phyloP scores from a whole-genome alignment of 35 echinoderm and acorn worm genomes.

The Hemicentrotus pulcherrimus region DNA sequence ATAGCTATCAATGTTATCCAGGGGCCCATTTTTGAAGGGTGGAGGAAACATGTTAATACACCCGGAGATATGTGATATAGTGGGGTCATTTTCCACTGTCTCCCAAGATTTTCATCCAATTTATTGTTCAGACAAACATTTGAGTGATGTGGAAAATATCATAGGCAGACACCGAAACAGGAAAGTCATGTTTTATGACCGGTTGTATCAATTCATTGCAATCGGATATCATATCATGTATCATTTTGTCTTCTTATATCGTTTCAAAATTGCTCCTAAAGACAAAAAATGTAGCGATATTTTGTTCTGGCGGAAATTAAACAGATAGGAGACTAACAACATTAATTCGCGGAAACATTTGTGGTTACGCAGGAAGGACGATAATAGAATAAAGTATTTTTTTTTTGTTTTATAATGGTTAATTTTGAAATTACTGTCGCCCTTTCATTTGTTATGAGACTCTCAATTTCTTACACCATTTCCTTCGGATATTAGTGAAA shows the following conservation, averaged over 20 bases:
- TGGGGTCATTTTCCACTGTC: neutral
- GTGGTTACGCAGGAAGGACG: too few relatives aligned
- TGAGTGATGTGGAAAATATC: neutral
- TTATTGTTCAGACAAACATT: neutral
- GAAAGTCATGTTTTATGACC: conserved; percentile 2
- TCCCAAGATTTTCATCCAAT: neutral
- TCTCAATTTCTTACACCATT: too few relatives aligned
- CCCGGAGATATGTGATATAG: neutral
- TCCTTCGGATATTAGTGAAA: too few relatives aligned
- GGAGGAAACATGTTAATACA: neutral
- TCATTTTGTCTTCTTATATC: neutral
- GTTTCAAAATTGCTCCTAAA: neutral
- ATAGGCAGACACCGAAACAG: neutral
- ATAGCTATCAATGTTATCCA: too few relatives aligned
- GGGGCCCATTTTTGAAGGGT: neutral
- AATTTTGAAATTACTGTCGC: too few relatives aligned
- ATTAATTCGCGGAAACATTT: too few relatives aligned
- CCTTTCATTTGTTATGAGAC: too few relatives aligned
- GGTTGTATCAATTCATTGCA: neutral
- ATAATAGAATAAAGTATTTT: too few relatives aligned
- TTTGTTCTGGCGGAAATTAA: too few relatives aligned
- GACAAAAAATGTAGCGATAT: neutral
- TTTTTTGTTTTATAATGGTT: too few relatives aligned
- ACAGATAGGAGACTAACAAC: too few relatives aligned
- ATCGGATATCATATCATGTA: conserved; percentile 5